A percentile compares a stretch with the other conserved stretches of the same genome.
Evolutionary conservation across 2,888 invertebrate species (phyloP).

Genomic region (Nemotelus pantherinus): DNA sequence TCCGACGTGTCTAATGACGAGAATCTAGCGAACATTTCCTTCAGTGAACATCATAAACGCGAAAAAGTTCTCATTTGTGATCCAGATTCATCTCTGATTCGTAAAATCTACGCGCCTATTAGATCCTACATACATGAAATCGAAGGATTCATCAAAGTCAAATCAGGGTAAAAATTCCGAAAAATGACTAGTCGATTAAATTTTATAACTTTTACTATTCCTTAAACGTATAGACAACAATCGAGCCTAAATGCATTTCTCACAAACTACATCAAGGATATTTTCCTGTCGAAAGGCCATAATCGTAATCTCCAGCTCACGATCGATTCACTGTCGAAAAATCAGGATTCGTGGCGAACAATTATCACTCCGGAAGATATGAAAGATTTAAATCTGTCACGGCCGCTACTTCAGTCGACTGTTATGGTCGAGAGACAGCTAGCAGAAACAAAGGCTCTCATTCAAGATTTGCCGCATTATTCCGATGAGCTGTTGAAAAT

Average conservation of each 20-base stretch:
- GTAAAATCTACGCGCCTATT: conserved; percentile 83
- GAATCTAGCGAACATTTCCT: conserved; percentile 54
- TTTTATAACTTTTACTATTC: background rate
- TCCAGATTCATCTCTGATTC: conserved; percentile 77
- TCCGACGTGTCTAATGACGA: conserved; percentile 63
- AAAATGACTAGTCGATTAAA: background rate
- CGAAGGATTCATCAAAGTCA: conserved; percentile 72
- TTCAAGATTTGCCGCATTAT: conserved; percentile 78
- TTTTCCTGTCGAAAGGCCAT: conserved; percentile 83
- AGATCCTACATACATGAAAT: conserved; percentile 86
- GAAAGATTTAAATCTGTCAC: conserved; percentile 70
- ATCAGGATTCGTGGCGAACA: conserved; percentile 82
- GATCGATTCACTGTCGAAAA: conserved; percentile 78
- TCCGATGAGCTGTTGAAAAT: conserved; percentile 79
- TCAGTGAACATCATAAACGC: conserved; percentile 57
- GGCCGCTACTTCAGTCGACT: conserved; percentile 77
- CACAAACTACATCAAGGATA: conserved; percentile 86
- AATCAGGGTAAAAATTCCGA: conserved; percentile 66
- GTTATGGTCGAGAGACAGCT: conserved; percentile 73
- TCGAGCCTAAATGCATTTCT: conserved; percentile 86
- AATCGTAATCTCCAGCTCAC: conserved; percentile 65
- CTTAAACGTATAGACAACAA: conserved; percentile 65
- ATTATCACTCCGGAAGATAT: conserved; percentile 76
- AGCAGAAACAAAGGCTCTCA: conserved; percentile 72
- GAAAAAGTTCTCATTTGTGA: conserved; percentile 79